These are phyloP conservation scores for Drosophila anomelani DNA, from an alignment of 2,888 invertebrate genomes.

Conservation along the genomic window DNA sequence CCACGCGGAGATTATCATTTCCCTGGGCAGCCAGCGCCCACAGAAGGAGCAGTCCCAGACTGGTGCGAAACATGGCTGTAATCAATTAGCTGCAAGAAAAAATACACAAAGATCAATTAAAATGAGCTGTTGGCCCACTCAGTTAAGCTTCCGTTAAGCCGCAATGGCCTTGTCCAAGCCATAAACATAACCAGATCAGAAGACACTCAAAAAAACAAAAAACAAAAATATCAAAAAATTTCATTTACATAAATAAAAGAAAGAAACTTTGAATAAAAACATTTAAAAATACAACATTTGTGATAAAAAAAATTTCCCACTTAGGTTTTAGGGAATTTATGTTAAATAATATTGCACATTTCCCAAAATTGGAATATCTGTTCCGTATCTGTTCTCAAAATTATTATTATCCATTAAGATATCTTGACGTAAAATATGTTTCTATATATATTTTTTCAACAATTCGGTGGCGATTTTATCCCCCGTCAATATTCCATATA, in stretches of 20 bases:
- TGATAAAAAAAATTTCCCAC: not conserved
- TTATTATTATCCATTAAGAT: not conserved
- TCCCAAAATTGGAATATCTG: not conserved
- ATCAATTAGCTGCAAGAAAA: slow-evolving; percentile 24
- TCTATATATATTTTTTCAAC: not conserved
- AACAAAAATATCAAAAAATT: too few relatives aligned
- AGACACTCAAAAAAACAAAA: slow-evolving; percentile 3
- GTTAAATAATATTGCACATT: not conserved
- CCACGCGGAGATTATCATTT: slow-evolving; percentile 89
- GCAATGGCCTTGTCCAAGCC: slow-evolving; percentile 52
- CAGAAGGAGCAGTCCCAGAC: slow-evolving; percentile 48
- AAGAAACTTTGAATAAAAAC: not conserved
- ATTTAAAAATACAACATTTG: too few relatives aligned
- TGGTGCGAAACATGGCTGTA: slow-evolving; percentile 28
- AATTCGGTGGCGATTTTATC: not conserved
- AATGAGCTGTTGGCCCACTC: slow-evolving; percentile 19
- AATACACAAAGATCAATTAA: slow-evolving; percentile 27
- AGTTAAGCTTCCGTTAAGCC: slow-evolving; percentile 50
- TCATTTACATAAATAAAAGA: not conserved
- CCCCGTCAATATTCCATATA: not conserved
- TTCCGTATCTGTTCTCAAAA: not conserved
- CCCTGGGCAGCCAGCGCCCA: slow-evolving; percentile 52
- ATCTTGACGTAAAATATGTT: not conserved
- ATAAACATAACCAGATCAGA: slow-evolving; percentile 37
- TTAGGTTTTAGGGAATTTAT: not conserved